phyloP scores from a whole-genome alignment of 2,888 invertebrate species.

The Eudemis profundana region DNA sequence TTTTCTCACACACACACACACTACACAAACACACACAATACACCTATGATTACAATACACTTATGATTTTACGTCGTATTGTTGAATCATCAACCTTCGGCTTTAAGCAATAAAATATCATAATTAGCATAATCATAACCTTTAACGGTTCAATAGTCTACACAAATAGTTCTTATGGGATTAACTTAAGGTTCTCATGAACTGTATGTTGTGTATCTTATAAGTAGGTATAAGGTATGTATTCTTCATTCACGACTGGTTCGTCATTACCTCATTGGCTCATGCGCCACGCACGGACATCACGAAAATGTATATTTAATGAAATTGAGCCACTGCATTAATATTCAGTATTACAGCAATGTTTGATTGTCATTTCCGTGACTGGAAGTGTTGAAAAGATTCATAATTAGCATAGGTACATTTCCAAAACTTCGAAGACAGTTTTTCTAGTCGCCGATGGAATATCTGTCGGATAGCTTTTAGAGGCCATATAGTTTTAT shows the following conservation, averaged over 20 bases:
- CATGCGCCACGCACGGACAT: slow-evolving; percentile 18
- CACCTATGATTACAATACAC: no score
- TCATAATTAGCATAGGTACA: not conserved
- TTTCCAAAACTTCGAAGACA: no score
- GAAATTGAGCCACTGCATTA: slow-evolving; percentile 19
- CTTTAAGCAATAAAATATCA: not conserved
- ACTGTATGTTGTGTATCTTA: not conserved
- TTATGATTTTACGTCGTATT: no score
- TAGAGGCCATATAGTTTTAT: no score
- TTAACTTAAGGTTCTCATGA: not conserved
- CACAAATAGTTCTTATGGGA: not conserved
- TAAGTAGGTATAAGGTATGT: no score
- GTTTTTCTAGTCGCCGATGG: no score
- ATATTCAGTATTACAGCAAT: slow-evolving; percentile 22
- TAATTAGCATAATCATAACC: not conserved
- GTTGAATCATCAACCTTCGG: not conserved
- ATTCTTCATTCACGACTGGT: slow-evolving; percentile 14
- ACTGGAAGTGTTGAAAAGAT: slow-evolving; percentile 7
- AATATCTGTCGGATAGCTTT: no score
- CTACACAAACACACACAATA: no score
- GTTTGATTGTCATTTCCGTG: slow-evolving; percentile 8
- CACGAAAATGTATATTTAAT: slow-evolving; percentile 40
- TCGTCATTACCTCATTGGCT: slow-evolving; percentile 16
- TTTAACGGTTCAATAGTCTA: not conserved
- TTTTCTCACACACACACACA: no score